phyloP scores from a whole-genome alignment of 2,888 invertebrate species.

The Cartodere bifasciata region DNA sequence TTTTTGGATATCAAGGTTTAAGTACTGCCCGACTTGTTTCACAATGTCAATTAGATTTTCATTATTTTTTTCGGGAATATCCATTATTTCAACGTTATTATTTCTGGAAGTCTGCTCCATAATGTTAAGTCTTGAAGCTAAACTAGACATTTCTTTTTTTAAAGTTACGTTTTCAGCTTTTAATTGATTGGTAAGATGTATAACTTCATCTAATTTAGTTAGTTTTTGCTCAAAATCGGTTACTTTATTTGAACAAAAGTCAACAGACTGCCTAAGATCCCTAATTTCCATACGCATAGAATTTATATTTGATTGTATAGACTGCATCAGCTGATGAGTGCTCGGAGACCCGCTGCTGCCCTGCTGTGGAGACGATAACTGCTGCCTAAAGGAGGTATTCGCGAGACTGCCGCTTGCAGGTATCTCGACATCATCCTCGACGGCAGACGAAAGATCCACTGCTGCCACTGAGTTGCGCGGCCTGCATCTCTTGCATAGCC shows the following conservation, averaged over 20 bases:
- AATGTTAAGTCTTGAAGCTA: slow-evolving; percentile 1
- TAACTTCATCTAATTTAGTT: not conserved
- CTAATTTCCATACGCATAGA: slow-evolving; percentile 3
- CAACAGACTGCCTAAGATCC: slow-evolving; percentile 2
- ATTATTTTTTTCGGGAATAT: too few species aligned
- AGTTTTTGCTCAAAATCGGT: slow-evolving; percentile 2
- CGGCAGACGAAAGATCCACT: slow-evolving; percentile 1
- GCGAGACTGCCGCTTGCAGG: too few species aligned
- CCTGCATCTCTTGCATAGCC: slow-evolving; percentile 2
- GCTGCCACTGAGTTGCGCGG: slow-evolving; percentile 2
- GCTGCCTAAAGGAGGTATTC: too few species aligned
- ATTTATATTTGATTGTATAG: too few species aligned
- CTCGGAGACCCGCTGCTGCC: too few species aligned
- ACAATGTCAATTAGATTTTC: slow-evolving; percentile 4
- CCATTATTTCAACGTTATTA: slow-evolving; percentile 5
- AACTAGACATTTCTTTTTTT: slow-evolving; percentile 1
- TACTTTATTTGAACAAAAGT: slow-evolving; percentile 5
- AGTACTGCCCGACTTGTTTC: slow-evolving; percentile 1
- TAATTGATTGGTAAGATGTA: slow-evolving; percentile 1
- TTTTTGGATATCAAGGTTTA: not conserved
- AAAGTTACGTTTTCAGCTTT: slow-evolving; percentile 3
- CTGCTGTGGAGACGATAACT: too few species aligned
- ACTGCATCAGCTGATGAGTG: too few species aligned
- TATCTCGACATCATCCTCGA: not conserved
- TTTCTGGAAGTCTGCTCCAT: slow-evolving; percentile 1